Evolutionary conservation across 2,888 invertebrate species (phyloP), one percentile per base, ranked within the genome.

Genomic region (Villa cingulata): DNA sequence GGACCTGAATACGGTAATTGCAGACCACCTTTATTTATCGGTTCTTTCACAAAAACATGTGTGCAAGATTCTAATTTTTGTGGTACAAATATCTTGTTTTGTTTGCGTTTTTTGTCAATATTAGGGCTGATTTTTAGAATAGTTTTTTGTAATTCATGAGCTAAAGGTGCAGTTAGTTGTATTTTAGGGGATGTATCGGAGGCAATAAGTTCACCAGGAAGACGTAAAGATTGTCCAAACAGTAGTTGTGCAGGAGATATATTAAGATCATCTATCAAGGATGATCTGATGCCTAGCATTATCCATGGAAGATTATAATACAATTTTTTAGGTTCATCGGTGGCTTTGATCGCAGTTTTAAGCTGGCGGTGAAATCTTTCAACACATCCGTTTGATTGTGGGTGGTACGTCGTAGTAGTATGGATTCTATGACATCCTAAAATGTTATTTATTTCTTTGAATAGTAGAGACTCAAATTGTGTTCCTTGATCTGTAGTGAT

Each of bases 401-500:
- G 32, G 27, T 42, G 20, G 42, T 42, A 42, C 12, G 4, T 15
- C 4, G 42, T 42, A n/a, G n/a, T n/a, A n/a, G 42, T 32, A 3
- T 32, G 15, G 6, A 23, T 42, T 18, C 42, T 27, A 37, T 48
- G 39, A 12, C 41, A 40, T 15, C 45, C 46, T 36, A 46, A 36
- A 14, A 44, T 20, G 5, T 34, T 42, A 10, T 34, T 29, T 3
- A 51, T 40, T 18, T 50, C 40, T 15, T 49, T 46, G 49, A 58
- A 58, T n/a, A 57, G 49, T 2, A 43, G 23, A 9, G 55, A 57
- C 40, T 57, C 56, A 32, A 59, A 58, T 36, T 58, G 58, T 6
- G 53, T 37, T 1, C 56, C 57, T 37, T 55, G 57, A 49, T 59
- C 58, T 1, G 58, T 55, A 10, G 55, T 57, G 6, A 57, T 47